Evolutionary conservation across 2,113 vertebrate species (phyloP).

Genomic region (Struthidea cinerea): DNA sequence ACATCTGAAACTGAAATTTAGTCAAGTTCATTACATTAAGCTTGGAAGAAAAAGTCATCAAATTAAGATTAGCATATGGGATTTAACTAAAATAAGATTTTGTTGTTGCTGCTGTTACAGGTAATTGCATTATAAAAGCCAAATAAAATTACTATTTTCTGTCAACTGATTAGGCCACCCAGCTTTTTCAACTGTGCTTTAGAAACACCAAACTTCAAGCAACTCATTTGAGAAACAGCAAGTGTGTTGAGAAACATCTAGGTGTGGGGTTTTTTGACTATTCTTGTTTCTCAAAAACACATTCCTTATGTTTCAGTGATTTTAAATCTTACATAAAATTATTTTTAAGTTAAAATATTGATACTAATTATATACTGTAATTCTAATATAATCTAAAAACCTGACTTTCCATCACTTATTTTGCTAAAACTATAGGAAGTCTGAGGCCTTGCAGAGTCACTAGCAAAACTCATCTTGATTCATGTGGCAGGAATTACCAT

Average conservation of each 20-base stretch:
- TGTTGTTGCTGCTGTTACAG: neutral
- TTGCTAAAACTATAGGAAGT: neutral
- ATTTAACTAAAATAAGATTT: neutral
- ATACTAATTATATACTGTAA: neutral
- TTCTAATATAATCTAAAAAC: neutral
- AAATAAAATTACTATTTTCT: neutral
- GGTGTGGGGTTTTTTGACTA: neutral
- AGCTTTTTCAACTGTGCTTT: neutral
- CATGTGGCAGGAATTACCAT: neutral
- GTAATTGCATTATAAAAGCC: neutral
- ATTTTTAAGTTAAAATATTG: neutral
- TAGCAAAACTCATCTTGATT: neutral
- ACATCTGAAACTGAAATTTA: neutral
- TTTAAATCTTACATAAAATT: neutral
- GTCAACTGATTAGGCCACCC: neutral
- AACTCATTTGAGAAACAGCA: neutral
- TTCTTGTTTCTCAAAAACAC: neutral
- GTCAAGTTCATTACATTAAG: neutral
- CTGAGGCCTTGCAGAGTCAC: neutral
- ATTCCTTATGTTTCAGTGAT: neutral
- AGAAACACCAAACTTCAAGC: neutral
- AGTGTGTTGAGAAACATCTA: too few relatives aligned
- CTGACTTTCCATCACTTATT: neutral
- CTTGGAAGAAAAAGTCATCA: neutral
- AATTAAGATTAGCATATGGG: neutral